Percentiles rank a stretch among this genome's conserved stretches.
Conservation (phyloP, 2,113 vertebrate species). For the Tylochromis polylepis region DNA sequence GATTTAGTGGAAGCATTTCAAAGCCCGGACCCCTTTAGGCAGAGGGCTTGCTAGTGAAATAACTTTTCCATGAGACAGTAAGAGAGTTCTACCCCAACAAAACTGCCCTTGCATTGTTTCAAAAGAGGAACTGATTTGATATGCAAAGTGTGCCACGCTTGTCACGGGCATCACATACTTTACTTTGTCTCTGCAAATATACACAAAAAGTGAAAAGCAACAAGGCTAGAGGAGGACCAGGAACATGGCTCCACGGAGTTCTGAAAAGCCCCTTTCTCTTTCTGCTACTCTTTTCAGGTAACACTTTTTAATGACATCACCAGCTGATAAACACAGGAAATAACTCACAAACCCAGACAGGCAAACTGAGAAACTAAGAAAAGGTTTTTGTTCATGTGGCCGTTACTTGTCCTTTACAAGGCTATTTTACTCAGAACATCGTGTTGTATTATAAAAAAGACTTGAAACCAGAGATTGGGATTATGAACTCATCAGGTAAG, state of each 20-base stretch:
- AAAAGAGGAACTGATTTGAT: conserved; percentile 26
- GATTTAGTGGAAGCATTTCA: conserved; percentile 70
- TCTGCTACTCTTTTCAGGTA: background rate
- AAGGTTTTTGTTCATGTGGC: background rate
- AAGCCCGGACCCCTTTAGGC: conserved; percentile 38
- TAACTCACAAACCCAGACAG: background rate
- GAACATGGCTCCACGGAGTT: background rate
- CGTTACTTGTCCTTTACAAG: background rate
- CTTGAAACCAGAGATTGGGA: no score
- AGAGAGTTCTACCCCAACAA: conserved; percentile 7
- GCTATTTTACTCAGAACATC: no score
- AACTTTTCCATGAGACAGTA: conserved; percentile 19
- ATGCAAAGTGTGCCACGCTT: conserved; percentile 28
- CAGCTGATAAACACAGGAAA: background rate
- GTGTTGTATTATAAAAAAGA: no score
- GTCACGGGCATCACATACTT: background rate
- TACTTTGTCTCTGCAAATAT: background rate
- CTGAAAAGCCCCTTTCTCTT: background rate
- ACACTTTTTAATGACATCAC: background rate
- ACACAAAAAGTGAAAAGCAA: background rate
- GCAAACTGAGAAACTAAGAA: background rate
- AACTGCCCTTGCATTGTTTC: conserved; percentile 9
- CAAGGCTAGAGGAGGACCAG: background rate
- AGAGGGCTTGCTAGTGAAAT: conserved; percentile 25
- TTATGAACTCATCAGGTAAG: no score